Base-by-base conservation (phyloP, 2,888 invertebrate species). In the Alsophila aescularia region DNA sequence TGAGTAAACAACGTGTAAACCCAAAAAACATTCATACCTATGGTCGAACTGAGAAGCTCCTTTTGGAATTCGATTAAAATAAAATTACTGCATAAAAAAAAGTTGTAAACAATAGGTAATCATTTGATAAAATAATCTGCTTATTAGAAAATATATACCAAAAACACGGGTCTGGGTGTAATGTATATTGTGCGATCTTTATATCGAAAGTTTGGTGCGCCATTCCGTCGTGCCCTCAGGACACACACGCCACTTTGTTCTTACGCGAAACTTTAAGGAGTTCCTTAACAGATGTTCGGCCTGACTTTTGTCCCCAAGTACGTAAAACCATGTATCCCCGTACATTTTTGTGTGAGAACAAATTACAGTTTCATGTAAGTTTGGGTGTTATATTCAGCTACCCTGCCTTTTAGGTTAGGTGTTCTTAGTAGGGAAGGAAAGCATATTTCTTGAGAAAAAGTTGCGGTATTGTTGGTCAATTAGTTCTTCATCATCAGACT, bases 231-330 rank as follows among this genome's bases (percentile, higher is more conserved):
- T 72, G 76, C 83, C 84, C 84, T 80, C 67, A 82, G 84, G 85
- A 82, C 80, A 81, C 79, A 79, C 77, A 79, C 79, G 67, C 72
- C 73, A 83, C 84, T 85, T 85, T 84, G 85, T 85, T 84, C 85
- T 81, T 82, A 72, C 69, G 75, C 72, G 65, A 73, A 85, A 87
- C 78, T 87, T 85, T 79, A 75, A 79, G 81, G 82, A 87, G 79
- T 85, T 85, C 77, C 79, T 82, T 83, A 87, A 85, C 86, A 86
- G 85, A 86, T 85, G 86, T 86, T 86, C 76, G 70, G 69, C 68
- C 79, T 81, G 82, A 85, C 83, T 84, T 83, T 81, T 81, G 83
- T 83, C 77, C 78, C 77, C 72, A 70, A 77, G 74, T 75, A 76
- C 75, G 73, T 75, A 50, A 58, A 55, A 50, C 50, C 77, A 69